These are phyloP conservation scores for Sebastes fasciatus DNA, from an alignment of 2,113 vertebrate species.

Conservation along the genomic window DNA sequence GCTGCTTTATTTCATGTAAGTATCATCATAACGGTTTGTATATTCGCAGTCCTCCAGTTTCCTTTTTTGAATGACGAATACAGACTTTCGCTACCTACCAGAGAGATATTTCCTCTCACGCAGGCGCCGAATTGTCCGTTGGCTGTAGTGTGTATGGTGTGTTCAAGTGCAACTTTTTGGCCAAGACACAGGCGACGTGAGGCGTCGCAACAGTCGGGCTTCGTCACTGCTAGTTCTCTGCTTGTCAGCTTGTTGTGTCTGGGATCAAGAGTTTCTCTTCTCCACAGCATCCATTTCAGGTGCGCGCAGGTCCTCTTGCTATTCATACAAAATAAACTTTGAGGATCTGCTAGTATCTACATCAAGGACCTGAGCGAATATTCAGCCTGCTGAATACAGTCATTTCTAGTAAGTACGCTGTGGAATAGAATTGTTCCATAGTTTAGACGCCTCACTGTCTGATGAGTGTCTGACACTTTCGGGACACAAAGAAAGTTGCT, in stretches of 20 bases:
- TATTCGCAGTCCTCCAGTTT: no score
- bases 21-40: no score
- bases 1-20: no score
- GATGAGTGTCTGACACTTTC: constrained; percentile 52
- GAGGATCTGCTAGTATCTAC: background rate
- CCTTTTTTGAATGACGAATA: no score
- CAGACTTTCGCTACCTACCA: no score
- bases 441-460: constrained; percentile 21
- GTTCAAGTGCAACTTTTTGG: no score
- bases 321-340: background rate
- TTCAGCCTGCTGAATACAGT: background rate
- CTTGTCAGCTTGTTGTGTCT: background rate
- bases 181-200: no score
- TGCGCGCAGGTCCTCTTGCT: background rate
- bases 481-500: constrained; percentile 47
- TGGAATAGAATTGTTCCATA: constrained; percentile 14
- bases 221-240: no score
- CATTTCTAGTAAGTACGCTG: background rate
- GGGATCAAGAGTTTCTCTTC: background rate
- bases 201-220: no score
- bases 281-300: background rate
- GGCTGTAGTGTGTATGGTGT: no score
- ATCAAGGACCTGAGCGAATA: constrained; percentile 10
- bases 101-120: no score
- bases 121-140: no score